Percentiles rank a stretch among this genome's conserved stretches.
These are phyloP conservation scores for Caracal caracal DNA, from an alignment of 2,113 vertebrate genomes.

Conservation along the genomic window DNA sequence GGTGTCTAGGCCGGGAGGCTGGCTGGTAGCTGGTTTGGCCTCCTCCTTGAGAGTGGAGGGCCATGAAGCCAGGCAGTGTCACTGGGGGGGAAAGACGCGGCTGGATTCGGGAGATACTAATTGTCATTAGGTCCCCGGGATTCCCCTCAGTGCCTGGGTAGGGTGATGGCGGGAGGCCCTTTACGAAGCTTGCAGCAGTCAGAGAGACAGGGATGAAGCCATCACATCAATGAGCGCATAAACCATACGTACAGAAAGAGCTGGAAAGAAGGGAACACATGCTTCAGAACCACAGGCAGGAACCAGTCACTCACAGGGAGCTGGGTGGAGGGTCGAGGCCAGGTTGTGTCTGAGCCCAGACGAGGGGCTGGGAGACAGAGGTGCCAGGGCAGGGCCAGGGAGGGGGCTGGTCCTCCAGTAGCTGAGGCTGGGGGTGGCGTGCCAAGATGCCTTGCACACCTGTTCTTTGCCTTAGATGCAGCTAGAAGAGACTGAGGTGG, in stretches of 20 bases:
- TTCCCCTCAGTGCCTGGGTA: not conserved
- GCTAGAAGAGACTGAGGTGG: not conserved
- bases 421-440: not conserved
- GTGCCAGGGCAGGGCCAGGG: too few species aligned
- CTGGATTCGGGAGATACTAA: not conserved
- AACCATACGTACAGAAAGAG: not conserved
- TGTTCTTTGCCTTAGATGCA: not conserved
- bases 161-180: not conserved
- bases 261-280: fast-evolving
- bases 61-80: fast-evolving
- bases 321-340: fast-evolving
- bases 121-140: too few species aligned
- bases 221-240: too few species aligned
- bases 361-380: fast-evolving
- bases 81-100: too few species aligned
- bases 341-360: fast-evolving
- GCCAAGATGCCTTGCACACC: fast-evolving
- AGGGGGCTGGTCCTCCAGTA: not conserved
- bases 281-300: fast-evolving
- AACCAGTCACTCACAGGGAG: fast-evolving
- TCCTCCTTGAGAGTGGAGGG: fast-evolving
- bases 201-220: too few species aligned
- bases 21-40: not conserved
- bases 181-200: fast-evolving
- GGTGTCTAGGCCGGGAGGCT: fast-evolving